Percentiles rank a stretch among this genome's conserved stretches.
phyloP scores from a whole-genome alignment of 2,888 invertebrate genomes.

The Drosophila affinis region DNA sequence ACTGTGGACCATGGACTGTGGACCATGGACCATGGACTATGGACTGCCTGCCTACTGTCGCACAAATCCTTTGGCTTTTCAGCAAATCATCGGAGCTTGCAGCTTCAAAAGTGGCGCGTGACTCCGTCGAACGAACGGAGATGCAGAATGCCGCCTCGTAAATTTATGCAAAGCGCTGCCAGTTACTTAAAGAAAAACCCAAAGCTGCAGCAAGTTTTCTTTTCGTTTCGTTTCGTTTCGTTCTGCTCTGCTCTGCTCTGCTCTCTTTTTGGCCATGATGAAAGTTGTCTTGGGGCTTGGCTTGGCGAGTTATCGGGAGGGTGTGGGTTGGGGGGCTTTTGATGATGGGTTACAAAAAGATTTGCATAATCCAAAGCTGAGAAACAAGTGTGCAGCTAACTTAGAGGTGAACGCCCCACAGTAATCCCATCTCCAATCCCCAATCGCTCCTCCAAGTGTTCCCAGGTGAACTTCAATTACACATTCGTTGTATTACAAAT shows the following conservation, averaged over 20 bases:
- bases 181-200: conserved; percentile 74
- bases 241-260: conserved; percentile 4
- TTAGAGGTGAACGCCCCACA: not conserved
- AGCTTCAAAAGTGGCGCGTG: conserved; percentile 64
- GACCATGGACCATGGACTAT: conserved; percentile 16
- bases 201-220: conserved; percentile 55
- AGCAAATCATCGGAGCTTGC: conserved; percentile 69
- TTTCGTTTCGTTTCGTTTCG: conserved; percentile 8
- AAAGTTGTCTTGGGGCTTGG: conserved; percentile 16
- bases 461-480: conserved; percentile 12
- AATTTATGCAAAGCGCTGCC: conserved; percentile 76
- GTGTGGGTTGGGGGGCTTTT: conserved; percentile 1
- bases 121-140: conserved; percentile 74
- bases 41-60: conserved; percentile 60
- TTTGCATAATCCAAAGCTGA: conserved; percentile 35
- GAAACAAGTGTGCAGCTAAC: not conserved
- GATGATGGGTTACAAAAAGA: conserved; percentile 27
- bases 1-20: not conserved
- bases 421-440: not conserved
- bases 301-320: not conserved
- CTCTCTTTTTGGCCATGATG: conserved; percentile 7
- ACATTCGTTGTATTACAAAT: conserved; percentile 31
- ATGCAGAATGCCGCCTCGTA: conserved; percentile 43
- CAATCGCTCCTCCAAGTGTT: not conserved
- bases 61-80: conserved; percentile 77